A percentile compares a stretch with the other conserved stretches of the same genome.
Evolutionary conservation across 2,113 vertebrate genomes (phyloP).

Genomic region (Anser brachyrhynchus): DNA sequence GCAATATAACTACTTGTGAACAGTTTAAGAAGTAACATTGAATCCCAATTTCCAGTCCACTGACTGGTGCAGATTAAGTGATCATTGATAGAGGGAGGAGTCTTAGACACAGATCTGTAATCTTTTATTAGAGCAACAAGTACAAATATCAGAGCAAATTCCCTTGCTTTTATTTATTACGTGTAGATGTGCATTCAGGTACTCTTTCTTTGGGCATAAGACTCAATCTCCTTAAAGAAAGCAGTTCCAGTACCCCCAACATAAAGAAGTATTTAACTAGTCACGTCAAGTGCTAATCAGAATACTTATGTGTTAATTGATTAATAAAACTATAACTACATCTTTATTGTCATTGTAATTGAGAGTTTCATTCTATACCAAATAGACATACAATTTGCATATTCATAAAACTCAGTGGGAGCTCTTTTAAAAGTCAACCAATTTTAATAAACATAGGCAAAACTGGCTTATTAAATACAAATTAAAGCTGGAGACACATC

Average conservation of each 20-base stretch:
- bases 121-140: not conserved
- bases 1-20: not conserved
- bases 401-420: slow-evolving; percentile 60
- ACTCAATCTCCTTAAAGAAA: not conserved
- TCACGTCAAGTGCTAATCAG: slow-evolving; percentile 26
- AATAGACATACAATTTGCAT: slow-evolving; percentile 57
- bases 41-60: not conserved
- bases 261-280: slow-evolving; percentile 17
- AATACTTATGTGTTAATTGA: slow-evolving; percentile 55
- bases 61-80: not conserved
- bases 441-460: slow-evolving; percentile 67
- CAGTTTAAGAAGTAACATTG: not conserved
- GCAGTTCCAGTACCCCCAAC: not conserved
- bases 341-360: slow-evolving; percentile 55
- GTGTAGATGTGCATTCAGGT: not conserved
- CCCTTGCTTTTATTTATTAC: not conserved
- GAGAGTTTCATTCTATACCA: slow-evolving; percentile 52
- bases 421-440: slow-evolving; percentile 50
- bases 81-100: not conserved
- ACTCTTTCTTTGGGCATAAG: not conserved
- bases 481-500: slow-evolving; percentile 52
- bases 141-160: not conserved
- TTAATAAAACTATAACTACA: slow-evolving; percentile 65
- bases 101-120: not conserved
- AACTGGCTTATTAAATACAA: slow-evolving; percentile 57